Base-by-base conservation (phyloP, 2,888 invertebrate species). In the Corbicula japonica region DNA sequence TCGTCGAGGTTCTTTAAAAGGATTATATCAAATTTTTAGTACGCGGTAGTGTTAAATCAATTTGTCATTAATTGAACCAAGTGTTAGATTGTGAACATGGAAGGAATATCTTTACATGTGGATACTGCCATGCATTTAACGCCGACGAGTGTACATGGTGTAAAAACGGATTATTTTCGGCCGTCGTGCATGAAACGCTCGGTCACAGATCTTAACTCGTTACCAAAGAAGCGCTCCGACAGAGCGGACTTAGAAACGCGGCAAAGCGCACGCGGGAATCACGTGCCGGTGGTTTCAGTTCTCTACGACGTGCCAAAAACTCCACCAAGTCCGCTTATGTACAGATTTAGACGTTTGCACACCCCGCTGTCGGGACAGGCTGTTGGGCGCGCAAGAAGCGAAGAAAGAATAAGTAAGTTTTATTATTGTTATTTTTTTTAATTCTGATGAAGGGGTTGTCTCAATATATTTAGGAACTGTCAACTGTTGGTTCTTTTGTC, bases 251-350 rank as follows among this genome's bases (percentile, higher is more conserved):
- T 38, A 2, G 73, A 52, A 23, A 26, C 62, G 35, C 76, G 80
- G 12, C 69, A 62, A 62, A 63, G 18, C n/a, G 34, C 52, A 21
- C 32, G 56, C 26, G 56, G 66, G 5, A 76, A 69, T 48, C 70
- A 63, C 50, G 72, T 80, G 54, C 80, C 84, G 1, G 84, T 84
- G 23, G 84, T 82, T 26, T 82, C 84, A 2, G 84, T 84, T 34
- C 84, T 82, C 58, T 84, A 84, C 60, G 81, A 84, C 62, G 84
- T 84, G 12, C 84, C 84, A n/a, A 75, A 65, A 32, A 73, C 72
- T 5, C 61, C 83, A n/a, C 60, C 83, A 2, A 77, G 70, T 60
- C 78, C 78, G 18, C 18, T 73, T 35, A 73, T 74, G 60, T 82
- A 77, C 48, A 26, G 82, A 48, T 76, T 72, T 21, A 68, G 76